Base-by-base conservation (phyloP, 92 coral and sea anemone species). In the Epizoanthus scotinus region DNA sequence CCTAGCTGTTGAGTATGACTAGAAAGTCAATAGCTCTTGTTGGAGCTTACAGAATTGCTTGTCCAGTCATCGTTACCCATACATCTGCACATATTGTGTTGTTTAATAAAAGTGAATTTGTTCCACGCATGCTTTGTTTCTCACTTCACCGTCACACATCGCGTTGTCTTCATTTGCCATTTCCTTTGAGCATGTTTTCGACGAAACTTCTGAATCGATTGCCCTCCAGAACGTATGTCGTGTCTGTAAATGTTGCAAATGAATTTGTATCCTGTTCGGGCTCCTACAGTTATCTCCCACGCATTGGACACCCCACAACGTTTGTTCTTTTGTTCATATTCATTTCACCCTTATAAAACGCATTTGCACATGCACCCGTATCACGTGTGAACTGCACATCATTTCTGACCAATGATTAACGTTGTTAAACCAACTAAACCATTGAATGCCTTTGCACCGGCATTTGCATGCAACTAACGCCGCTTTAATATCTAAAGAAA, bases 391-490 rank as follows among this genome's bases (percentile, higher is more conserved):
- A 59, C 29, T 31, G 0, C 59, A 53, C 10, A 14, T 72, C 26
- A 38, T 57, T 53, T 54, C 61, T 53, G 50, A 21, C 31, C 36
- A 0, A 10, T 60, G 44, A 34, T 75, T 21, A 36, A 55, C 9
- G 15, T 9, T n/a, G 9, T 59, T 57, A 75, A 75, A 57, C 38
- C 36, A 75, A 34, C 28, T 75, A 75, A 75, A 75, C 28, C 31
- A 40, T 4, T 58, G 24, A 75, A 75, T 54, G 10, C 80, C 61
- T 13, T 75, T 44, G 34, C 25, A 40, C 1, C 4, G 60, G 28
- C 68, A 38, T 27, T 42, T 22, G 56, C 40, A 21, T 24, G 68
- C 7, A 24, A 53, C 61, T 58, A 75, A 34, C 61, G 20, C 53
- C 17, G 18, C 55, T 29, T 34, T 74, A 74, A 29, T 55, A 8